Evolutionary conservation across 2,888 invertebrate genomes (phyloP).

Genomic region (Microctonus brassicae): DNA sequence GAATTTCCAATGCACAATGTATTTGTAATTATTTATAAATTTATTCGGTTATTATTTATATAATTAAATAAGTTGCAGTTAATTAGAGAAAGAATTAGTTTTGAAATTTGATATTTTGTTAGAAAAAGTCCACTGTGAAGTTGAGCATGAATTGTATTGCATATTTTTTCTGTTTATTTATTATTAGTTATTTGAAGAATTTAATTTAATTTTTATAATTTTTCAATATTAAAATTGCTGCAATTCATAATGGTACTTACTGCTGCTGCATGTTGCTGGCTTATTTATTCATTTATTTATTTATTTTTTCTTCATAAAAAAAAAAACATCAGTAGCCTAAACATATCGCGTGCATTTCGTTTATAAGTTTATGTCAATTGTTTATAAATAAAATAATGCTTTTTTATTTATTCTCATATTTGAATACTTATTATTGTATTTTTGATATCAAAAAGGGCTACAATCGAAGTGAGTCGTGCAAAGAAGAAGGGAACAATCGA

Average conservation of each 20-base stretch:
- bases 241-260: neutral
- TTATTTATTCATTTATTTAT: neutral
- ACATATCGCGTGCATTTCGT: neutral
- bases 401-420: neutral
- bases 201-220: neutral
- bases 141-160: neutral
- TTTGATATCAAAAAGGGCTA: conserved; percentile 72
- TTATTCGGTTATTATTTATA: neutral
- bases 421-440: conserved; percentile 16
- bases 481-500: conserved; percentile 80
- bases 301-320: neutral
- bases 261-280: neutral
- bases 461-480: conserved; percentile 79
- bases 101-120: neutral
- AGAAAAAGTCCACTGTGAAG: neutral
- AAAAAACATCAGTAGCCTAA: neutral
- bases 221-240: neutral
- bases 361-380: neutral
- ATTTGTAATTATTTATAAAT: neutral
- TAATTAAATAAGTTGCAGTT: neutral
- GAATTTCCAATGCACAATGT: neutral
- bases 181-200: neutral
- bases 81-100: neutral
- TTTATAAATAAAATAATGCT: no score
- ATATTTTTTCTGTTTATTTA: neutral